phyloP scores from a whole-genome alignment of 2,797 vertebrate genomes.

The Acanthopagrus latus region DNA sequence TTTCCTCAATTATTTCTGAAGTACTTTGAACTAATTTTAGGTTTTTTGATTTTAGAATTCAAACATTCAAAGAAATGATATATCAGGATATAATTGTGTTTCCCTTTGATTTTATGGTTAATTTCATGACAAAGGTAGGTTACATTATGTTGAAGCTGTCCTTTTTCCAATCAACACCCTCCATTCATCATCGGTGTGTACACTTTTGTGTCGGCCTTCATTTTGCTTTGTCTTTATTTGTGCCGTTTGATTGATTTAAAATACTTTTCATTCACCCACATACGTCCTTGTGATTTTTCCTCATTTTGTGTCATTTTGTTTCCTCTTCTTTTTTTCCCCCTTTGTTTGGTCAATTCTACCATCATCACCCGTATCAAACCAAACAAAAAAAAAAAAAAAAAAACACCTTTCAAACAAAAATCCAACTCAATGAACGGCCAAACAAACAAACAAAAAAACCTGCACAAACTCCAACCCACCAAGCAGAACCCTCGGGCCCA shows the following conservation, averaged over 20 bases:
- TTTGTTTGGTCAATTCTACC: slow-evolving; percentile 85
- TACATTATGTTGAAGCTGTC: slow-evolving; percentile 85
- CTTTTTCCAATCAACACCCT: slow-evolving; percentile 84
- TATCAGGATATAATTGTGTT: slow-evolving; percentile 56
- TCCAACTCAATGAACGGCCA: slow-evolving; percentile 65
- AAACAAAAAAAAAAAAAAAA: slow-evolving; percentile 78
- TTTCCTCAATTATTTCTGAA: slow-evolving; percentile 40
- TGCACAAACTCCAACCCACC: slow-evolving; percentile 64
- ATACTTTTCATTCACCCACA: slow-evolving; percentile 73
- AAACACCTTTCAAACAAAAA: slow-evolving; percentile 87
- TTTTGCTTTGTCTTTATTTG: slow-evolving; percentile 77
- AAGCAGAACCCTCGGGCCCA: slow-evolving; percentile 96
- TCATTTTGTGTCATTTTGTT: slow-evolving; percentile 91
- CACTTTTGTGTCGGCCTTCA: slow-evolving; percentile 82
- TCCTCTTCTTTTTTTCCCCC: slow-evolving; percentile 67
- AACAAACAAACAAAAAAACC: slow-evolving; percentile 51
- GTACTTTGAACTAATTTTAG: slow-evolving; percentile 24
- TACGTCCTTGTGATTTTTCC: slow-evolving; percentile 78
- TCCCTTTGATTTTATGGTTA: slow-evolving; percentile 42
- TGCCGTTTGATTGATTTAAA: slow-evolving; percentile 85
- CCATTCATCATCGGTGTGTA: slow-evolving; percentile 83
- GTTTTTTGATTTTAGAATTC: slow-evolving; percentile 31
- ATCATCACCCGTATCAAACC: slow-evolving; percentile 74
- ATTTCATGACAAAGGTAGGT: slow-evolving; percentile 91
- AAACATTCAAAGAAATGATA: slow-evolving; percentile 10